These are phyloP conservation scores for Chloebia gouldiae DNA, from an alignment of 2,113 vertebrate genomes.

Conservation along the genomic window DNA sequence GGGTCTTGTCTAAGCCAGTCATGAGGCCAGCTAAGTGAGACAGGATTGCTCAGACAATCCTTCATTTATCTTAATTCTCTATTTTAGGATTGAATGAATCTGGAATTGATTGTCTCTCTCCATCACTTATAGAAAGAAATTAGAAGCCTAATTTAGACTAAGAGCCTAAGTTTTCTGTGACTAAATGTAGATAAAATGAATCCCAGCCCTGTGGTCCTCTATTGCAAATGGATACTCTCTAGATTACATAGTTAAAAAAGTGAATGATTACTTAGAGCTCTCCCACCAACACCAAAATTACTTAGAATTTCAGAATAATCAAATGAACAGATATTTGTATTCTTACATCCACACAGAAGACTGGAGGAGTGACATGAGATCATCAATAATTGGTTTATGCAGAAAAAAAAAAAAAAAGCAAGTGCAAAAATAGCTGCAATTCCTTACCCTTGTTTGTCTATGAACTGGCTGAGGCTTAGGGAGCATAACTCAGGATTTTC, in stretches of 20 bases:
- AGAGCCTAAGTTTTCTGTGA: background rate
- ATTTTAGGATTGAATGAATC: background rate
- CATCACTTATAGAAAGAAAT: background rate
- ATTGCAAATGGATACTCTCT: background rate
- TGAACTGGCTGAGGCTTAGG: background rate
- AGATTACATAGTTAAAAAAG: background rate
- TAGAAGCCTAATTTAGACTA: background rate
- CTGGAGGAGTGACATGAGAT: background rate
- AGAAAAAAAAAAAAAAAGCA: background rate
- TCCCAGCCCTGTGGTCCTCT: background rate
- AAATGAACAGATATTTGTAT: background rate
- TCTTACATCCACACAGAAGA: background rate
- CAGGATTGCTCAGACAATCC: background rate
- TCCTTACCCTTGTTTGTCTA: background rate
- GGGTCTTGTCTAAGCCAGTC: background rate
- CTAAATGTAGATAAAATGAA: background rate
- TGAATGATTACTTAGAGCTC: background rate
- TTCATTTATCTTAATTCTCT: constrained; percentile 1
- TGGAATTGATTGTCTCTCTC: background rate
- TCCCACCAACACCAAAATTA: background rate
- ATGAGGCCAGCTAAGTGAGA: background rate
- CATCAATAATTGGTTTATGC: background rate
- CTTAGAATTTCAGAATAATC: background rate
- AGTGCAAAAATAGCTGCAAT: background rate
- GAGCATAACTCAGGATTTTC: background rate